phyloP scores from a whole-genome alignment of 2,888 invertebrate genomes.

The Adineta ricciae region DNA sequence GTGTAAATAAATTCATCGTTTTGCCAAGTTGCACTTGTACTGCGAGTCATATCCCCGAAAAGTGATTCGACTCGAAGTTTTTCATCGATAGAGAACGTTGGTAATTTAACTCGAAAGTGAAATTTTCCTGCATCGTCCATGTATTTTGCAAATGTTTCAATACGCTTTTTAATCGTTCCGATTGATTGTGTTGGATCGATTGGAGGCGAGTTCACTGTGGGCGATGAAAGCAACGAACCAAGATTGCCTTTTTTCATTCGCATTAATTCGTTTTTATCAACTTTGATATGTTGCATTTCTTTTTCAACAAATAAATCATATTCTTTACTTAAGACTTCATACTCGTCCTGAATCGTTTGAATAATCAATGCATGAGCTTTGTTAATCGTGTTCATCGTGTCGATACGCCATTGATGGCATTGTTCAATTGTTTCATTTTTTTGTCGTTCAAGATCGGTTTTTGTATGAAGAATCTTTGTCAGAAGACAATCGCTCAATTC shows the following conservation, averaged over 20 bases:
- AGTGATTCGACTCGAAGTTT: background rate
- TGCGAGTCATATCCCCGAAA: background rate
- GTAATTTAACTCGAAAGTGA: conserved; percentile 2
- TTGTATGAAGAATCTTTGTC: background rate
- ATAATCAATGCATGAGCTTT: conserved; percentile 2
- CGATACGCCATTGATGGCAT: conserved; percentile 10
- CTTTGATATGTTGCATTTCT: background rate
- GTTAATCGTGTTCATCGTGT: background rate
- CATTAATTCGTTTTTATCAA: background rate
- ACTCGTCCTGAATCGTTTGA: background rate
- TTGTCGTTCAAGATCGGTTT: background rate
- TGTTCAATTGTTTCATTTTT: conserved; percentile 10
- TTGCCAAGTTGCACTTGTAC: background rate
- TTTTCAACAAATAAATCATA: conserved; percentile 1
- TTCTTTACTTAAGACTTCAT: background rate
- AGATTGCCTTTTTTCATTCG: background rate
- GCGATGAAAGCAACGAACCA: background rate
- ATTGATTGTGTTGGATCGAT: background rate
- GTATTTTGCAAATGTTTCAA: background rate
- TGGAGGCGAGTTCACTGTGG: background rate
- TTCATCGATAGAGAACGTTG: background rate
- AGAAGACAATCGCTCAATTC: background rate
- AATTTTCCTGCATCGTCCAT: background rate
- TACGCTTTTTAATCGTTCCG: background rate
- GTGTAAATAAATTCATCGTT: background rate